Percentiles rank a stretch among this genome's conserved stretches.
Conservation (phyloP, 2,113 vertebrate species). For the Melanerpes formicivorus region DNA sequence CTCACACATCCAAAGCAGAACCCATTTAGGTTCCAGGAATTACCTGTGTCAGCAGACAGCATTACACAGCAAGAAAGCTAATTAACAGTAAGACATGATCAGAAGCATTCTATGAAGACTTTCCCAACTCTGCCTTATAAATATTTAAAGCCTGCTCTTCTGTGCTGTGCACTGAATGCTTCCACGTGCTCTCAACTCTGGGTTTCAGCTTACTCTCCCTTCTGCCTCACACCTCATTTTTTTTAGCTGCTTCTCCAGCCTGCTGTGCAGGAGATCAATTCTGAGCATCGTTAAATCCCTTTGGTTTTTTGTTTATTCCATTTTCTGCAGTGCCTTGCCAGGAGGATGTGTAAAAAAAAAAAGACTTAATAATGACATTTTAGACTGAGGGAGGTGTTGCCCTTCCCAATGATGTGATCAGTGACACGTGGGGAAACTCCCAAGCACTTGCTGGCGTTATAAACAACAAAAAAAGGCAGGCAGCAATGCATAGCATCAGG, state of each 20-base stretch:
- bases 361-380: constrained; percentile 38
- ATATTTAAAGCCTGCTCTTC: constrained; percentile 36
- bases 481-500: constrained; percentile 15
- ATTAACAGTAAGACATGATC: constrained; percentile 47
- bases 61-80: constrained; percentile 34
- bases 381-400: constrained; percentile 53
- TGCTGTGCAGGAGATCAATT: constrained; percentile 15
- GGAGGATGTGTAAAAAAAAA: constrained; percentile 19
- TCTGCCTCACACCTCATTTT: constrained; percentile 2
- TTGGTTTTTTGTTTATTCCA: constrained; percentile 21
- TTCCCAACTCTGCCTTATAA: constrained; percentile 17
- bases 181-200: neutral
- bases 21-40: constrained; percentile 28
- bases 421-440: constrained; percentile 29
- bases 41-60: constrained; percentile 19
- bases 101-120: constrained; percentile 20
- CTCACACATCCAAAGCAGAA: neutral
- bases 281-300: constrained; percentile 34
- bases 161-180: neutral
- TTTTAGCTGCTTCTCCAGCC: constrained; percentile 22
- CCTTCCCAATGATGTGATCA: constrained; percentile 62
- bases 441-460: constrained; percentile 1
- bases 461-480: neutral
- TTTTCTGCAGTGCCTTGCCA: constrained; percentile 30
- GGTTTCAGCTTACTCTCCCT: constrained; percentile 16